These are phyloP conservation scores for Orchestes rusci DNA, from an alignment of 2,888 invertebrate genomes.

Conservation along the genomic window DNA sequence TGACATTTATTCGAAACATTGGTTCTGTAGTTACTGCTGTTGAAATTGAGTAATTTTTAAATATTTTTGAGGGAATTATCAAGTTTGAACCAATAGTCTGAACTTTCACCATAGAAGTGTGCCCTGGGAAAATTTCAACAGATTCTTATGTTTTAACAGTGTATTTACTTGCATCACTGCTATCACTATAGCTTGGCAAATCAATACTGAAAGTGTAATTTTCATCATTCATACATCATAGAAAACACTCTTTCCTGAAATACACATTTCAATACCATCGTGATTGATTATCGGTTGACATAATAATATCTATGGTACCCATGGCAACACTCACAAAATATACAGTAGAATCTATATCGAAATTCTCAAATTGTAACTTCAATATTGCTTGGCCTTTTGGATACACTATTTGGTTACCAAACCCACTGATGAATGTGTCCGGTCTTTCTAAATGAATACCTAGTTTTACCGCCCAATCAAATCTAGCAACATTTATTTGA, in stretches of 20 bases:
- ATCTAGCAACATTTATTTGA: conserved; percentile 9
- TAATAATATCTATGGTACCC: conserved; percentile 5
- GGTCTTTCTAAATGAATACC: not conserved
- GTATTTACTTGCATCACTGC: no score
- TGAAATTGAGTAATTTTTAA: not conserved
- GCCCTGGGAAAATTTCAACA: no score
- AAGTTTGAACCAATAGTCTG: no score
- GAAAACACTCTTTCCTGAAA: no score
- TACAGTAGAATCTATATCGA: not conserved
- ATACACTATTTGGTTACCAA: conserved; percentile 1
- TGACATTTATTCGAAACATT: not conserved
- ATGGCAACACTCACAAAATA: not conserved
- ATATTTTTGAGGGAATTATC: not conserved
- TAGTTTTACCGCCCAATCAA: not conserved
- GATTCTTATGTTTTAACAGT: no score
- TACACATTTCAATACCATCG: not conserved
- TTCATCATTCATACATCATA: no score
- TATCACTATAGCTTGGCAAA: no score
- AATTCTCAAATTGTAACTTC: not conserved
- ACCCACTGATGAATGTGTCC: not conserved
- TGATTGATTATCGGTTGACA: conserved; percentile 2
- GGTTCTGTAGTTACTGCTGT: not conserved
- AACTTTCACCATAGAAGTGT: no score
- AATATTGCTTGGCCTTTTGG: not conserved
- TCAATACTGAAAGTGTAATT: no score